A percentile compares a stretch with the other conserved stretches of the same genome.
phyloP scores from a whole-genome alignment of 2,888 invertebrate species.

The Drosophila formosana region DNA sequence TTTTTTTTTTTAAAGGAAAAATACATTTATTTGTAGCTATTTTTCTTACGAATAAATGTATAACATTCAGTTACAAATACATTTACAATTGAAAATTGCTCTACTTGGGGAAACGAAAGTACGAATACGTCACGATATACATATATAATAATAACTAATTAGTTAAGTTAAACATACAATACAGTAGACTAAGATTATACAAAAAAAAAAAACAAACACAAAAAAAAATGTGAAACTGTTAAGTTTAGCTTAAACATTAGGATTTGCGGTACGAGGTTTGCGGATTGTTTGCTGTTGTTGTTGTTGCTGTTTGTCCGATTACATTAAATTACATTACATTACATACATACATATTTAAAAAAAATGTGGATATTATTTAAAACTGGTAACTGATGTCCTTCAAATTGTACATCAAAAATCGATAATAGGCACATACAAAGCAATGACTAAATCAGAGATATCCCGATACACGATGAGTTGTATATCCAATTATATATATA shows the following conservation, averaged over 20 bases:
- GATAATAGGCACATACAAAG: slow-evolving; percentile 79
- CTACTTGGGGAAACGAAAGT: slow-evolving; percentile 66
- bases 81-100: slow-evolving; percentile 80
- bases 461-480: slow-evolving; percentile 44
- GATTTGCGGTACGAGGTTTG: slow-evolving; percentile 15
- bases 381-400: slow-evolving; percentile 65
- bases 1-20: slow-evolving; percentile 72
- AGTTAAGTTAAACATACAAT: slow-evolving; percentile 56
- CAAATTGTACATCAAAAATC: slow-evolving; percentile 73
- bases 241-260: slow-evolving; percentile 43
- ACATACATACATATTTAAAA: slow-evolving; percentile 62
- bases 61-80: slow-evolving; percentile 81
- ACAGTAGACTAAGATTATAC: slow-evolving; percentile 15
- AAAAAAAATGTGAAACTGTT: slow-evolving; percentile 24
- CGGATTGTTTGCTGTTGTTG: slow-evolving; percentile 20
- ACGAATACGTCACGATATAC: slow-evolving; percentile 49
- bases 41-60: slow-evolving; percentile 77
- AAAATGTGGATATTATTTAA: slow-evolving; percentile 50
- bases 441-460: slow-evolving; percentile 76
- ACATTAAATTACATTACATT: slow-evolving; percentile 44
- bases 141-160: slow-evolving; percentile 44
- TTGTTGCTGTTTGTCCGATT: slow-evolving; percentile 34
- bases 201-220: slow-evolving; percentile 18
- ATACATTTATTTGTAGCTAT: slow-evolving; percentile 81
- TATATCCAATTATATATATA: slow-evolving; percentile 23